Percentiles rank a stretch among this genome's conserved stretches.
Evolutionary conservation across 2,113 vertebrate genomes (phyloP).

Genomic region (Pantherophis guttatus): DNA sequence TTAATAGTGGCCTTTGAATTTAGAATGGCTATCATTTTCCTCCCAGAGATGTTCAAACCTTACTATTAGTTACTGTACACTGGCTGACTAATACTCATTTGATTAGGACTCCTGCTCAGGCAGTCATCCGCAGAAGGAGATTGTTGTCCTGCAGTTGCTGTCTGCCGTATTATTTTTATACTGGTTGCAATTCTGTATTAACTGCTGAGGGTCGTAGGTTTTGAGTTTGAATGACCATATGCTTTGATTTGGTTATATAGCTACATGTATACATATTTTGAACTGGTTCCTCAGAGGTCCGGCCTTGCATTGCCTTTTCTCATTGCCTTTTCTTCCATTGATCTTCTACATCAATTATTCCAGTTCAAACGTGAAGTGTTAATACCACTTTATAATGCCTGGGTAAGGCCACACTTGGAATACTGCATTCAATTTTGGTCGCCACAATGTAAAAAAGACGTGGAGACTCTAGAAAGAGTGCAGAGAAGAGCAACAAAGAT

Average conservation of each 20-base stretch:
- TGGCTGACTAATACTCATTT: neutral
- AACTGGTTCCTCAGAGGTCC: no score
- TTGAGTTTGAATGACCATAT: neutral
- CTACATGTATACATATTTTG: neutral
- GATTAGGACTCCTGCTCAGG: neutral
- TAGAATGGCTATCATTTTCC: neutral
- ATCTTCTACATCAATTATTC: neutral
- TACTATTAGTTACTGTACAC: neutral
- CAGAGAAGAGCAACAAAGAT: no score
- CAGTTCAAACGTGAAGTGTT: neutral
- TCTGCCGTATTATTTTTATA: neutral
- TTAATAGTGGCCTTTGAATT: neutral
- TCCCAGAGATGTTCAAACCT: neutral
- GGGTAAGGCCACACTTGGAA: no score
- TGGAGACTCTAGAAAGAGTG: no score
- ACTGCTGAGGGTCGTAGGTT: neutral
- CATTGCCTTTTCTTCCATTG: neutral
- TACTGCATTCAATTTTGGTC: no score
- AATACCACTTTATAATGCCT: no score
- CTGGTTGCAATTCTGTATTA: neutral
- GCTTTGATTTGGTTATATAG: neutral
- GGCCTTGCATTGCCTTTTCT: neutral
- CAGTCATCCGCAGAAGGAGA: neutral
- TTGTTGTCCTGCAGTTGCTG: neutral
- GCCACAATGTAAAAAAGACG: no score